Evolutionary conservation across 2,113 vertebrate genomes (phyloP).

Genomic region (Prinia subflava): DNA sequence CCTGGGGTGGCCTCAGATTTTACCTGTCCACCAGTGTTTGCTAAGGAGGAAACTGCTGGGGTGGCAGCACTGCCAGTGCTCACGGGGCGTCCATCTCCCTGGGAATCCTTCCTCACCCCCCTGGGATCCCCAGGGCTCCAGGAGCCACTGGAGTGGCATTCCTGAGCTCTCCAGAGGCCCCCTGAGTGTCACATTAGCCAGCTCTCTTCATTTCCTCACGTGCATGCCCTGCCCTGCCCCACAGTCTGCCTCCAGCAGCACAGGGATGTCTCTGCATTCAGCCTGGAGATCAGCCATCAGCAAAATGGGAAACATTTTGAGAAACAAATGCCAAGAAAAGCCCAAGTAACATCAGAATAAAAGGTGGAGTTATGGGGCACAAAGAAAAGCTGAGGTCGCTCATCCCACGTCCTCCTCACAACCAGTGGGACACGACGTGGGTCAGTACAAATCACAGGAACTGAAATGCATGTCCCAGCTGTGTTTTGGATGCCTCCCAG

Average conservation of each 20-base stretch:
- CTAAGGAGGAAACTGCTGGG: not conserved
- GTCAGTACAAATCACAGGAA: not conserved
- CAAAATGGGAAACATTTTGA: not conserved
- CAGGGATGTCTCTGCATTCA: not conserved
- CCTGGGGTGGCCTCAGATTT: not conserved
- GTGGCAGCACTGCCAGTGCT: not conserved
- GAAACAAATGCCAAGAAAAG: not conserved
- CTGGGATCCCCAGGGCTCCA: not conserved
- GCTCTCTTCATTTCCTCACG: not conserved
- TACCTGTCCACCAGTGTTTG: not conserved
- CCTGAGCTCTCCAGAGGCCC: not conserved
- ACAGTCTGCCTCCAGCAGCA: not conserved
- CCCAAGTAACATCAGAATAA: not conserved
- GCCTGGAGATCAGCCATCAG: not conserved
- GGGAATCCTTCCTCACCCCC: not conserved
- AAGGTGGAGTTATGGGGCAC: not conserved
- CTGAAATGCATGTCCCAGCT: fast-evolving
- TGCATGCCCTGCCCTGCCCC: not conserved
- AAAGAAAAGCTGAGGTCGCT: not conserved
- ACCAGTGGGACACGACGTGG: not conserved
- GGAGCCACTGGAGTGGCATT: not conserved
- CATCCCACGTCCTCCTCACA: not conserved
- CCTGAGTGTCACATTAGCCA: not conserved
- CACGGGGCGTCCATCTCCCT: not conserved
- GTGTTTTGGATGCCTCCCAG: not conserved